Percentiles rank a stretch among this genome's conserved stretches.
phyloP scores from a whole-genome alignment of 2,888 invertebrate species.

The Camponotus fellah region DNA sequence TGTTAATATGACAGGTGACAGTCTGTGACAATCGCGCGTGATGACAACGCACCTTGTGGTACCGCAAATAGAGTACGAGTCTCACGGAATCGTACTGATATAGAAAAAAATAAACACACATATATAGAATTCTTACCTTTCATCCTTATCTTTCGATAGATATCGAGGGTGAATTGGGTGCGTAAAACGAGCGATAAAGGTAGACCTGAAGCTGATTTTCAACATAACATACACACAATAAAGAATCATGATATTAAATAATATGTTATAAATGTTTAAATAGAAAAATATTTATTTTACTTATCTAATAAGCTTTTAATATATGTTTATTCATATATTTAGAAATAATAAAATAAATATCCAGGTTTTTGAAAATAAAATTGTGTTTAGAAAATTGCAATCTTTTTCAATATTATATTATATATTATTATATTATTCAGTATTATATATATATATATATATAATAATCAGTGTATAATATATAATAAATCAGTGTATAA shows the following conservation, averaged over 20 bases:
- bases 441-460: too few relatives aligned
- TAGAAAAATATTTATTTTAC: background rate
- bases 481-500: too few relatives aligned
- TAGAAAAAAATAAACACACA: slow-evolving; percentile 66
- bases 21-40: slow-evolving; percentile 65
- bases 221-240: background rate
- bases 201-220: background rate
- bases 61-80: slow-evolving; percentile 77
- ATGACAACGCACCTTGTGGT: slow-evolving; percentile 80
- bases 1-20: slow-evolving; percentile 79
- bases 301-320: background rate
- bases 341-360: background rate
- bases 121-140: slow-evolving; percentile 57
- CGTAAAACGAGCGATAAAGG: slow-evolving; percentile 64
- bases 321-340: background rate
- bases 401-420: background rate
- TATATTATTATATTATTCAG: too few relatives aligned
- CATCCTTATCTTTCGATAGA: slow-evolving; percentile 69
- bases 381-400: background rate
- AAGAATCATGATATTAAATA: slow-evolving; percentile 1
- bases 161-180: slow-evolving; percentile 69
- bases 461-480: too few relatives aligned
- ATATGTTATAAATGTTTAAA: background rate
- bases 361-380: background rate
- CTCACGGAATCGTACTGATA: slow-evolving; percentile 68